A percentile compares a stretch with the other conserved stretches of the same genome.
These are phyloP conservation scores for Drosophila phalerata DNA, from an alignment of 2,888 invertebrate genomes.

Conservation along the genomic window DNA sequence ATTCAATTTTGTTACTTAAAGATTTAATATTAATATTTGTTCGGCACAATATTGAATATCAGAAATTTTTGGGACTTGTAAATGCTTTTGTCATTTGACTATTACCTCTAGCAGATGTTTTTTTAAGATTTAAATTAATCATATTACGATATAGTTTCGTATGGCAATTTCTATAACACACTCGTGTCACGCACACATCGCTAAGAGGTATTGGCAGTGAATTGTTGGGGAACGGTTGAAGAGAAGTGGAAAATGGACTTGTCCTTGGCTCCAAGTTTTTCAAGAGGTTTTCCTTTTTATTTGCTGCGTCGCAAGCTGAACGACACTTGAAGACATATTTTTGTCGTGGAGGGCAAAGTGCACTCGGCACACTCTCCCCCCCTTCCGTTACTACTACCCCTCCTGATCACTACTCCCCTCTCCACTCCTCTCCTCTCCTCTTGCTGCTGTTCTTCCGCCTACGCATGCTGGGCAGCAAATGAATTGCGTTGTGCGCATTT, in stretches of 20 bases:
- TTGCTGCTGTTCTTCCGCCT: background rate
- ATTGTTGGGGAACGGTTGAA: background rate
- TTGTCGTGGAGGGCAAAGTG: constrained; percentile 67
- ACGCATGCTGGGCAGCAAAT: constrained; percentile 64
- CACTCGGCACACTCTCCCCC: constrained; percentile 34
- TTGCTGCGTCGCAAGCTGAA: constrained; percentile 27
- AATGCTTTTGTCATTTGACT: too few relatives aligned
- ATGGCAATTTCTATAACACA: background rate
- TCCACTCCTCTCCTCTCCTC: too few relatives aligned
- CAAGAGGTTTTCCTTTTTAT: background rate
- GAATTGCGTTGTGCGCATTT: constrained; percentile 69
- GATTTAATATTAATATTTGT: too few relatives aligned
- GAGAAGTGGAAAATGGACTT: constrained; percentile 8
- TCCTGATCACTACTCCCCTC: too few relatives aligned
- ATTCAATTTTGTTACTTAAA: too few relatives aligned
- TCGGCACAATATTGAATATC: too few relatives aligned
- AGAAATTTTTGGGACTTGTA: too few relatives aligned
- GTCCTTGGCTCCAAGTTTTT: constrained; percentile 13
- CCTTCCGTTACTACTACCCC: too few relatives aligned
- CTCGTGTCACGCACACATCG: constrained; percentile 4
- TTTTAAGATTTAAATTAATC: background rate
- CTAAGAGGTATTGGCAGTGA: background rate
- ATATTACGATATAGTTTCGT: too few relatives aligned
- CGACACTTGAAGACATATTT: constrained; percentile 71
- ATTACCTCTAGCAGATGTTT: too few relatives aligned